Conservation (phyloP, 1,140 invertebrate genomes). For the Calliphora vicina region DNA sequence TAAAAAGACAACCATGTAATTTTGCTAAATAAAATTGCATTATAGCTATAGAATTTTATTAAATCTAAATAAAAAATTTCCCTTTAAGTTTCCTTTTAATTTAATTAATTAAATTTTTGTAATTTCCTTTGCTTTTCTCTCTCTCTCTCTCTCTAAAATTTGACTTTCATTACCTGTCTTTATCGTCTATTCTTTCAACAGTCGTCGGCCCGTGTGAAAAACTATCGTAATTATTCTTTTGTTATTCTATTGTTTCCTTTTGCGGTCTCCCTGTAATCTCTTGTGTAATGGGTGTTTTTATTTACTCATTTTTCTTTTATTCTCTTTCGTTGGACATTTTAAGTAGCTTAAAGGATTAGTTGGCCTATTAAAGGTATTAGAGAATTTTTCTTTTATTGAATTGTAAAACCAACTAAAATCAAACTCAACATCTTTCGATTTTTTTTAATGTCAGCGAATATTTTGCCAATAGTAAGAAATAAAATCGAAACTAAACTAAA, state of each 20-base stretch:
- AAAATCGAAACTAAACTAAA: neutral
- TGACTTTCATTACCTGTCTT: too few species aligned
- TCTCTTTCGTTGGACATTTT: neutral
- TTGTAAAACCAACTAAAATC: neutral
- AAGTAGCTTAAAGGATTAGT: neutral
- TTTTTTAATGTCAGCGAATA: conserved; percentile 11
- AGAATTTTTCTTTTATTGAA: neutral
- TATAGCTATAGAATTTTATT: too few species aligned
- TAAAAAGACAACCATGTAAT: too few species aligned
- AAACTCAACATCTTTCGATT: neutral
- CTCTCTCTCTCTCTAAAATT: too few species aligned
- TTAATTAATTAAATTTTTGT: too few species aligned
- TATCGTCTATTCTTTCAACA: too few species aligned
- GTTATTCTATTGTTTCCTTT: neutral
- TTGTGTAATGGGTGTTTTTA: neutral
- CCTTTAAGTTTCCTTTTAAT: too few species aligned
- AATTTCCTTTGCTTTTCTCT: too few species aligned
- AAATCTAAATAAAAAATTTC: too few species aligned
- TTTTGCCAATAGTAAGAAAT: conserved; percentile 12
- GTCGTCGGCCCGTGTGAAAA: neutral
- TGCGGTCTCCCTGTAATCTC: neutral
- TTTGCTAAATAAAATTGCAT: too few species aligned
- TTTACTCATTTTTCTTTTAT: neutral
- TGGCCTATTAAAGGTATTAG: neutral
- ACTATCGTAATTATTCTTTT: too few species aligned